Evolutionary conservation across 2,797 vertebrate species (phyloP).

Genomic region (Periparus ater): DNA sequence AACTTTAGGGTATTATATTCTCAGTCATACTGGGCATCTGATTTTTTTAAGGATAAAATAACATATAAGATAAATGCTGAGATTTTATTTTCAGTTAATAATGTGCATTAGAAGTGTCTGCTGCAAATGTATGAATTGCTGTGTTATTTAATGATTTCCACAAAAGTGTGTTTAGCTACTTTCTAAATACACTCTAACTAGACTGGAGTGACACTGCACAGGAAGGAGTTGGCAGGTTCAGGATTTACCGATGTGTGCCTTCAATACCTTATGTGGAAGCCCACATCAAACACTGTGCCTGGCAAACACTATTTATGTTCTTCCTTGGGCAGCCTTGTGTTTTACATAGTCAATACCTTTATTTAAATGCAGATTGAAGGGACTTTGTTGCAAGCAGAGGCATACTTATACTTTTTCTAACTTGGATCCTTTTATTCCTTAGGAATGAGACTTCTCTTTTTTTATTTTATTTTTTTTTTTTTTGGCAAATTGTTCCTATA

Average conservation of each 20-base stretch:
- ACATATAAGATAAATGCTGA: conserved; percentile 62
- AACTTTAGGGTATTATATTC: conserved; percentile 80
- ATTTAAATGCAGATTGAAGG: conserved; percentile 31
- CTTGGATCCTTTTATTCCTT: neutral
- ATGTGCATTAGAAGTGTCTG: conserved; percentile 31
- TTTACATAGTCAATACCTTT: conserved; percentile 26
- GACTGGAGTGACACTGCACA: conserved; percentile 44
- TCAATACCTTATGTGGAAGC: neutral
- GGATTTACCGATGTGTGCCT: conserved; percentile 27
- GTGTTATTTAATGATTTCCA: conserved; percentile 61
- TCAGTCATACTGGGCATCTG: conserved; percentile 70
- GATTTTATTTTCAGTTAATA: conserved; percentile 67
- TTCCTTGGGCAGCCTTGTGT: conserved; percentile 19
- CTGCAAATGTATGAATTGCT: conserved; percentile 56
- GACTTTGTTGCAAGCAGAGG: neutral
- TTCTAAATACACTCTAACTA: conserved; percentile 61
- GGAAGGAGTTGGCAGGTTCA: conserved; percentile 33
- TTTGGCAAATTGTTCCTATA: neutral
- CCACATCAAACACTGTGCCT: conserved; percentile 37
- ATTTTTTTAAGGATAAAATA: conserved; percentile 56
- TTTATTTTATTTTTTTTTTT: neutral
- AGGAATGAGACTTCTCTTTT: neutral
- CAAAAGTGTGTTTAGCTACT: conserved; percentile 55
- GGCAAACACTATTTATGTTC: neutral
- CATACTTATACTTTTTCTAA: neutral